Evolutionary conservation across 2,888 invertebrate species (phyloP).

Genomic region (Lordiphosa andalusiaca): DNA sequence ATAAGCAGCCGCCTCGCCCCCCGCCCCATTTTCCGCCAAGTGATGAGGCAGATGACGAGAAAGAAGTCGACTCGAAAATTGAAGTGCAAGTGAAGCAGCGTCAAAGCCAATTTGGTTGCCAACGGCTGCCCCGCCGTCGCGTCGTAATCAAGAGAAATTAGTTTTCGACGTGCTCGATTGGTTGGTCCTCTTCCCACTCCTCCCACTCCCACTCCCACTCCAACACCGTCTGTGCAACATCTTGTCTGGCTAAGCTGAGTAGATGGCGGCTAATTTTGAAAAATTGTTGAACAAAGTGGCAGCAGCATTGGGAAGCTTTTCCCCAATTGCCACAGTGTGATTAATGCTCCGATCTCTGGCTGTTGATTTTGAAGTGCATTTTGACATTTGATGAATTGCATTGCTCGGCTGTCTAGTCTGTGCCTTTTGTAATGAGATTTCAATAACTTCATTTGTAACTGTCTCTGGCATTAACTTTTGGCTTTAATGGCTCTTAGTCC

Average conservation of each 20-base stretch:
- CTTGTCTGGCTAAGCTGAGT: conserved; percentile 32
- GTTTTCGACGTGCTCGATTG: conserved; percentile 76
- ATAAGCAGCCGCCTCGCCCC: conserved; percentile 27
- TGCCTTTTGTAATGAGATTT: conserved; percentile 68
- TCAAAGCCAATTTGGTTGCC: conserved; percentile 60
- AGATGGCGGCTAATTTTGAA: conserved; percentile 59
- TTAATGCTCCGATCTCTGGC: conserved; percentile 63
- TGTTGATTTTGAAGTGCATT: conserved; percentile 71
- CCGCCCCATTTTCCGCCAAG: neutral
- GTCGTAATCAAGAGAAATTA: conserved; percentile 75
- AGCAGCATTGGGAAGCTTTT: conserved; percentile 13
- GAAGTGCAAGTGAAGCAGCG: conserved; percentile 46
- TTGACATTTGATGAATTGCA: conserved; percentile 72
- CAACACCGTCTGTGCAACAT: conserved; percentile 15
- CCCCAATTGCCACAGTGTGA: conserved; percentile 49
- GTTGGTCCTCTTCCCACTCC: conserved; percentile 21
- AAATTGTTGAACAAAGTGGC: conserved; percentile 56
- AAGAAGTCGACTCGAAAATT: conserved; percentile 17
- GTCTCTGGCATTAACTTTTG: conserved; percentile 57
- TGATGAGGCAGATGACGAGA: conserved; percentile 4
- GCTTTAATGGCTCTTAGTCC: conserved; percentile 13
- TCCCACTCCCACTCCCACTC: conserved; percentile 7
- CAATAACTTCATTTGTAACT: conserved; percentile 74
- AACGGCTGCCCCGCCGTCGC: conserved; percentile 11
- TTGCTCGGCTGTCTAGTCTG: conserved; percentile 32